A percentile compares a stretch with the other conserved stretches of the same genome.
Evolutionary conservation across 2,888 invertebrate species (phyloP).

Genomic region (Eupeodes luniger): DNA sequence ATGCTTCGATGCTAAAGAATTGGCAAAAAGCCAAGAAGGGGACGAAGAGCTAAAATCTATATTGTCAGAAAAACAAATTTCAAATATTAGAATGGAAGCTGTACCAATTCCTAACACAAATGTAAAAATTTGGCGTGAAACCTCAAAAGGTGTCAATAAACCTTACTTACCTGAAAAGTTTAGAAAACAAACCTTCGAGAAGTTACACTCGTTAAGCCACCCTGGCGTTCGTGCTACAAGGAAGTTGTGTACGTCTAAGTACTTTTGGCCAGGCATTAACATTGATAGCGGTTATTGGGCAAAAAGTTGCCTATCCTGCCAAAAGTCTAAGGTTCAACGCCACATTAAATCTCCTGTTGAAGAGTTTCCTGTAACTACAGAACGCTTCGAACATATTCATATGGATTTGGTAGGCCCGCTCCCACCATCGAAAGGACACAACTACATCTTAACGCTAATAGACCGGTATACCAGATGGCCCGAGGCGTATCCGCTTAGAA

Average conservation of each 20-base stretch:
- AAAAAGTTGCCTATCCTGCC: slow-evolving; percentile 11
- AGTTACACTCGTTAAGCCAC: not conserved
- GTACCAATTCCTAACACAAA: no score
- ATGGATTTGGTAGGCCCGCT: slow-evolving; percentile 1
- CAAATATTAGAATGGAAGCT: not conserved
- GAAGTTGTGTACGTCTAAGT: slow-evolving; percentile 15
- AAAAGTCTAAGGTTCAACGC: not conserved
- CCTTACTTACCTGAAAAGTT: not conserved
- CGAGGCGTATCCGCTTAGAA: slow-evolving; percentile 23
- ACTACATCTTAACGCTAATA: not conserved
- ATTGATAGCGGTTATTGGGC: slow-evolving; percentile 13
- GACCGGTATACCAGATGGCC: not conserved
- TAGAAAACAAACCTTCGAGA: slow-evolving; percentile 6
- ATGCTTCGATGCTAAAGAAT: not conserved
- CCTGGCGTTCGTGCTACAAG: not conserved
- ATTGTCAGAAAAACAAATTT: not conserved
- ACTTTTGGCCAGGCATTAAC: not conserved
- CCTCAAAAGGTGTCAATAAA: not conserved
- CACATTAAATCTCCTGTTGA: not conserved
- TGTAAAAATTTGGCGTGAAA: no score
- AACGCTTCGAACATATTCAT: slow-evolving; percentile 3
- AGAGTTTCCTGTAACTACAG: not conserved
- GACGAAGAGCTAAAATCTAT: not conserved
- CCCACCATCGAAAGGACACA: slow-evolving; percentile 5
- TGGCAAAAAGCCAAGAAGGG: not conserved